Base-by-base conservation (phyloP, 2,888 invertebrate genomes). In the Seira ritae region DNA sequence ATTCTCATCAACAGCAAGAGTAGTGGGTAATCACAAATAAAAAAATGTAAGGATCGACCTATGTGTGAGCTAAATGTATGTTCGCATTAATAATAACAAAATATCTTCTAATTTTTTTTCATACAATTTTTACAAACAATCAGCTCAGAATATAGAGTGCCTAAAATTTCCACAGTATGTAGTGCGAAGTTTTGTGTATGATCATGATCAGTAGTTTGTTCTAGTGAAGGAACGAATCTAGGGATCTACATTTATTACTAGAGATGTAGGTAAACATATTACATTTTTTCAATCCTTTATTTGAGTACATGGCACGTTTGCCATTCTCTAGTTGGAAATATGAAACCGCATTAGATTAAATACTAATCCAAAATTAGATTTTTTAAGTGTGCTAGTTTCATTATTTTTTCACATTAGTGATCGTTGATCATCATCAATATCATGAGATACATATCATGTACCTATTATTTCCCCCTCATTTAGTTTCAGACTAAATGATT, bases 71-170 rank as follows among this genome's bases (percentile, higher is more conserved):
- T 62, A 62, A 55, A 50, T 50, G 50, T 50, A 50, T 50, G 50
- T 50, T n/a, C 50, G 1, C 12, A 50, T 50, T 50, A 12, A 15
- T 50, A 15, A 50, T 50, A 50, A 31, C 2, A 31, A 31, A 31
- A 31, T n/a, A n/a, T n/a, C n/a, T 20, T 62, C 19, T 42, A 24
- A 71, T 42, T 78, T 46, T 65, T 78, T 77, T 79, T 72, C 79
- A 79, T 79, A 72, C 79, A 79, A 67, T 79, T 69, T 79, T 72
- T 20, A 3, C 65, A 66, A 79, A 79, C 79, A 79, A 79, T 79
- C 79, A 37, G 19, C 67, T n/a, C 22, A 31, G 15, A 67, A 31
- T 3, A n/a, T 24, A 67, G 65, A 65, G 67, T 31, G 31, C 24
- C 67, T 37, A 24, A 31, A 68, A 1, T 6, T n/a, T 8, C 65